Conservation (phyloP, 2,888 invertebrate species). For the Platycnemis pennipes region DNA sequence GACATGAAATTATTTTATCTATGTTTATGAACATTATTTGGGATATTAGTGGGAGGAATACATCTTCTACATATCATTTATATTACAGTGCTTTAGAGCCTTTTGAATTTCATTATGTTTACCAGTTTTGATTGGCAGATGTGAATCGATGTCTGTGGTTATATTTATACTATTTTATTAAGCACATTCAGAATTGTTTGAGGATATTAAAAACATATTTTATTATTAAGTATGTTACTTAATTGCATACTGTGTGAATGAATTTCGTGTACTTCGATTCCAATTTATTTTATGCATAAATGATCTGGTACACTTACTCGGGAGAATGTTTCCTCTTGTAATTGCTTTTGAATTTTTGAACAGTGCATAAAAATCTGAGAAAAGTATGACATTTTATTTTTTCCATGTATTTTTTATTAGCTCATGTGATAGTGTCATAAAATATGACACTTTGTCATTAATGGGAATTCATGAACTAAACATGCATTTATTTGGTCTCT, state of each 20-base stretch:
- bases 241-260: neutral
- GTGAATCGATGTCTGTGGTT: neutral
- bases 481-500: neutral
- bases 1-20: no score
- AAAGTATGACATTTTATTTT: neutral
- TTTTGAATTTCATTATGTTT: neutral
- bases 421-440: neutral
- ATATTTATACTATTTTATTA: neutral
- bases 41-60: neutral
- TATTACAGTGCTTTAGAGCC: neutral
- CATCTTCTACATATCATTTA: neutral
- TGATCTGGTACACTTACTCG: neutral
- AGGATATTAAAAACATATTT: neutral
- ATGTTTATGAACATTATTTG: neutral
- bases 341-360: neutral
- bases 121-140: neutral
- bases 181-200: neutral
- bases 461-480: neutral
- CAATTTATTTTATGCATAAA: neutral
- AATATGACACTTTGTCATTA: neutral
- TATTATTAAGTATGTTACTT: neutral
- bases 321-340: neutral
- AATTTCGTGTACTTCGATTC: neutral
- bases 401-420: neutral
- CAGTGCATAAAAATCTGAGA: neutral